Base-by-base conservation (phyloP, 2,797 vertebrate genomes). In the Molothrus ater region DNA sequence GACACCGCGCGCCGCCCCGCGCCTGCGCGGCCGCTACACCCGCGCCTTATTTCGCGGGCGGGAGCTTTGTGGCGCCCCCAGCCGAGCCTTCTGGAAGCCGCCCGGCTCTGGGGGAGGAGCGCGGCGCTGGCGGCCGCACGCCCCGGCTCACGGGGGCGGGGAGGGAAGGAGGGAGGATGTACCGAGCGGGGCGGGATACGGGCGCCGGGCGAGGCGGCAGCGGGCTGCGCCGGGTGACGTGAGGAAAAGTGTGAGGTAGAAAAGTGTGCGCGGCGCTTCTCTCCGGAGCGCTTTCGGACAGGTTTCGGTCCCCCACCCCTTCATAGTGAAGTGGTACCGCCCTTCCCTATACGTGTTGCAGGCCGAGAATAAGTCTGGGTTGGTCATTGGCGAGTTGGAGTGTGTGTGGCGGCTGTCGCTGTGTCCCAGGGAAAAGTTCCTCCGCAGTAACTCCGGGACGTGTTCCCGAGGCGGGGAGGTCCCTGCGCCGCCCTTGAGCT, bases 381-480 rank as follows among this genome's bases (percentile, higher is more conserved):
- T 7, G 22, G 1, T 9, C 3, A 2, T 1, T 20, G 29, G 9
- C 2, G 6, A 2, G 1, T 3, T 0, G 3, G 5, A 9, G 3
- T 0, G 4, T 0, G 9, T 0, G 4, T 17, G 22, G 11, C 0
- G 0, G 1, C 0, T 17, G 11, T 17, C 0, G 9, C 11, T 12
- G 14, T 25, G 43, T 50, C 9, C 5, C 6, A 3, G 10, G 2
- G 42, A 2, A 2, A 11, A 2, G 11, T 3, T 13, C 2, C 4
- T 56, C 5, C 6, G 1, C 6, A 1, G 0, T 2, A 3, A 0
- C 6, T 6, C 11, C 2, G 4, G 32, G 54, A 1, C 3, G 9
- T 6, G 21, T 31, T 9, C 16, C 26, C 0, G 7, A 6, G 57
- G 17, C 1, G 5, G 45, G 63, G 4, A 13, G 19, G 3, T 4